A percentile compares a stretch with the other conserved stretches of the same genome.
phyloP scores from a whole-genome alignment of 2,797 vertebrate species.

The Rhinoraja longicauda region DNA sequence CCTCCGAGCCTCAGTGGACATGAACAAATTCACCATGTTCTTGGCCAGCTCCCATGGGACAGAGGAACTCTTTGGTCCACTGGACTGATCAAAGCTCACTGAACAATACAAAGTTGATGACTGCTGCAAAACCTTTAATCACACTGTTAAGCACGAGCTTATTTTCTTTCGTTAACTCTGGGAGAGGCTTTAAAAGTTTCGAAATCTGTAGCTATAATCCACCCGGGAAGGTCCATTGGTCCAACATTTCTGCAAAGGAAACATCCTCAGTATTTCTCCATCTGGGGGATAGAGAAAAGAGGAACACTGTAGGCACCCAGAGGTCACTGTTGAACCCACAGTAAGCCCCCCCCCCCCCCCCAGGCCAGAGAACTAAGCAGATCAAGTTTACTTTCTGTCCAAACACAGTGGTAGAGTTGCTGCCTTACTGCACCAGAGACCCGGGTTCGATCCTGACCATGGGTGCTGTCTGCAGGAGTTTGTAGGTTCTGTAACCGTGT shows the following conservation, averaged over 20 bases:
- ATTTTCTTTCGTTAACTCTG: not conserved
- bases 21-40: not conserved
- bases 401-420: too few species aligned
- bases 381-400: too few species aligned
- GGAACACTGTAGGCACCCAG: not conserved
- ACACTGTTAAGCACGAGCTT: not conserved
- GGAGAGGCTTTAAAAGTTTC: not conserved
- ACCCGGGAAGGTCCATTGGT: not conserved
- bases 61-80: not conserved
- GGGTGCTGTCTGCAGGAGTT: too few species aligned
- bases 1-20: not conserved
- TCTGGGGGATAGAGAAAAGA: not conserved
- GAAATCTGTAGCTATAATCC: not conserved
- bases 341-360: too few species aligned
- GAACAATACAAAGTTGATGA: not conserved
- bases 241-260: not conserved
- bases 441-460: too few species aligned
- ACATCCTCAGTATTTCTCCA: not conserved
- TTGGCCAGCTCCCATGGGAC: not conserved
- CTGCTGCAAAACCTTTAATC: not conserved
- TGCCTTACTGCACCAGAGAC: too few species aligned
- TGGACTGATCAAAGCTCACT: not conserved
- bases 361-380: not conserved
- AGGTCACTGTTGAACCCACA: not conserved
- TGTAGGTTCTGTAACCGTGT: too few species aligned